Percentiles rank a stretch among this genome's conserved stretches.
phyloP scores from a whole-genome alignment of 2,888 invertebrate genomes.

The Chrysopilus asiliformis region DNA sequence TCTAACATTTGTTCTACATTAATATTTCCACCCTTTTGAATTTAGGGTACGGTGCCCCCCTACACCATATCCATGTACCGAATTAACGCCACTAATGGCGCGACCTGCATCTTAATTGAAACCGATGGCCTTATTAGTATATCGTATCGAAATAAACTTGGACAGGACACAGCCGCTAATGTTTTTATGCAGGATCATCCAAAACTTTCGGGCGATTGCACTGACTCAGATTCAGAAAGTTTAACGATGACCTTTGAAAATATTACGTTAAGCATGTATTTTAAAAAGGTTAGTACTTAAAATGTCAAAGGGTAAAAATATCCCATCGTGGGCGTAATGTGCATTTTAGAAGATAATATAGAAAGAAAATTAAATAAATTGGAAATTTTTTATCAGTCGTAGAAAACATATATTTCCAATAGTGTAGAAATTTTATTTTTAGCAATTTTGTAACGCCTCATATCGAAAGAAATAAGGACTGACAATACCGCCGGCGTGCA shows the following conservation, averaged over 20 bases:
- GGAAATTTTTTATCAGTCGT: no score
- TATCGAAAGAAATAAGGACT: no score
- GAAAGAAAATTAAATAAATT: no score
- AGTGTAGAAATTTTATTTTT: no score
- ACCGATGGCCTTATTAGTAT: slow-evolving; percentile 64
- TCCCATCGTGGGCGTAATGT: no score
- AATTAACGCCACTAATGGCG: slow-evolving; percentile 51
- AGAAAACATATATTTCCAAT: no score
- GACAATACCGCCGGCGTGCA: no score
- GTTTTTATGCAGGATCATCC: slow-evolving; percentile 64
- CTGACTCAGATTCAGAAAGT: slow-evolving; percentile 56
- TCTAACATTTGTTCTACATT: not conserved
- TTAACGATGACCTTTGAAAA: slow-evolving; percentile 62
- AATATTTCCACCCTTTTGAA: slow-evolving; percentile 1
- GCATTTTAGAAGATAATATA: no score
- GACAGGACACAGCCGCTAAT: slow-evolving; percentile 51
- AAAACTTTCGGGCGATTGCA: slow-evolving; percentile 58
- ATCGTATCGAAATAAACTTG: slow-evolving; percentile 53
- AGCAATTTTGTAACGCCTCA: no score
- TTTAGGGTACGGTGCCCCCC: slow-evolving; percentile 29
- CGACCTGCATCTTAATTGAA: slow-evolving; percentile 64
- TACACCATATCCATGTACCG: slow-evolving; percentile 48
- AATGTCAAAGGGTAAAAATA: no score
- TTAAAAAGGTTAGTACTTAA: slow-evolving; percentile 54
- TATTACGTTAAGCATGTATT: slow-evolving; percentile 59